Conservation (phyloP, 2,888 invertebrate species). For the Sphinx pinastri region DNA sequence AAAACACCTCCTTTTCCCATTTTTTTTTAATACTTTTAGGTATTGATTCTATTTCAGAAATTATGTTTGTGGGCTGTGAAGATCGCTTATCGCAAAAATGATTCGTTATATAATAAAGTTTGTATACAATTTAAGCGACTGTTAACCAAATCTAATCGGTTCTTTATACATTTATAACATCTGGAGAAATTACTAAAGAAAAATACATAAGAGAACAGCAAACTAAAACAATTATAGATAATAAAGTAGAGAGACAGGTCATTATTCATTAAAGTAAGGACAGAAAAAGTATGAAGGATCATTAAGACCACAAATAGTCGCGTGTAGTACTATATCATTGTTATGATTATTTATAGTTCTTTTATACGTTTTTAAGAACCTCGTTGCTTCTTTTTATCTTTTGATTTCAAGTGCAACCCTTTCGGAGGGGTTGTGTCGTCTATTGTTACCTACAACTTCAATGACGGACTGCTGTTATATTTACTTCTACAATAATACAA, state of each 20-base stretch:
- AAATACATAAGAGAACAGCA: neutral
- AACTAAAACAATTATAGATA: conserved; percentile 7
- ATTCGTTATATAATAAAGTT: too few species aligned
- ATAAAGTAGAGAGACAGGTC: neutral
- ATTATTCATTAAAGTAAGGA: conserved; percentile 13
- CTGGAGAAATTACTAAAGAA: neutral
- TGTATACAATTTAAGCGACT: too few species aligned
- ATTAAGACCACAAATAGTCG: neutral
- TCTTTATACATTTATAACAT: neutral
- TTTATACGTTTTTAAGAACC: neutral
- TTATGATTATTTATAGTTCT: neutral
- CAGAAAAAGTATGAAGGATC: conserved; percentile 18
- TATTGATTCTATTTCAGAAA: too few species aligned
- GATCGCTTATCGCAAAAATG: too few species aligned
- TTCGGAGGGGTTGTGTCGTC: neutral
- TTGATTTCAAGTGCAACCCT: neutral
- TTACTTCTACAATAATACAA: too few species aligned
- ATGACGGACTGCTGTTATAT: too few species aligned
- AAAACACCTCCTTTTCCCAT: too few species aligned
- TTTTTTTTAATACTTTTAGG: too few species aligned
- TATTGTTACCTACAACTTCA: too few species aligned
- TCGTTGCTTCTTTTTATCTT: neutral
- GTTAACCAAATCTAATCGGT: neutral
- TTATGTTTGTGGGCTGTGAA: too few species aligned
- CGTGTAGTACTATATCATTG: neutral